These are phyloP conservation scores for Lepidochrysops patricia DNA, from an alignment of 2,888 invertebrate genomes.

Conservation along the genomic window DNA sequence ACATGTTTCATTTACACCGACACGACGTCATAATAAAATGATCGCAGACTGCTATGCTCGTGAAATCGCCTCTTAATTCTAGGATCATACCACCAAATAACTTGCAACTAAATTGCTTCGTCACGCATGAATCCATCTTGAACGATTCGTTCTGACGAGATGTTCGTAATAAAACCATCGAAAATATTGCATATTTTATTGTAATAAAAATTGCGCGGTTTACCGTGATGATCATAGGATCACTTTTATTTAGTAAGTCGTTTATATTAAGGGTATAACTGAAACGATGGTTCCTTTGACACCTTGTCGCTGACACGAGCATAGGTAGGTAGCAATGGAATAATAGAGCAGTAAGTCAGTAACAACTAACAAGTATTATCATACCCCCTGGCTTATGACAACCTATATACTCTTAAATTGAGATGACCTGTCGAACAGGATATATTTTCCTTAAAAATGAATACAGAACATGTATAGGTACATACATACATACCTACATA, in stretches of 20 bases:
- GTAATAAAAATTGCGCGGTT: neutral
- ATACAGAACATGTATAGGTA: neutral
- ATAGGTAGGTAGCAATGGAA: no score
- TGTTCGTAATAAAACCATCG: neutral
- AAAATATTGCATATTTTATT: neutral
- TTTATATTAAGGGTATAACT: neutral
- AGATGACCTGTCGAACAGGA: neutral
- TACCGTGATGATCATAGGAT: neutral
- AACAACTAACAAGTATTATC: neutral
- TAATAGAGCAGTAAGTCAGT: neutral
- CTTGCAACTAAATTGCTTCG: constrained; percentile 11
- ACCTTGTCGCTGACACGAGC: neutral
- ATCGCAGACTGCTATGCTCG: constrained; percentile 1
- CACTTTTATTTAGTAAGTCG: neutral
- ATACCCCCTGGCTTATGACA: neutral
- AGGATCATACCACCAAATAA: constrained; percentile 7
- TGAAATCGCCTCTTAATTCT: constrained; percentile 1
- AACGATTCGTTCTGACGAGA: constrained; percentile 7
- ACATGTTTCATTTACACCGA: constrained; percentile 3
- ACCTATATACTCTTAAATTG: neutral
- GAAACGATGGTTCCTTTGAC: neutral
- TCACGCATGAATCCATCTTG: constrained; percentile 8
- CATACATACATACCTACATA: no score
- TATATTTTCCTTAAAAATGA: neutral
- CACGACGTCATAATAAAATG: neutral